Percentiles rank a stretch among this genome's conserved stretches.
These are phyloP conservation scores for Erebia epiphron DNA, from an alignment of 2,888 invertebrate species.

Conservation along the genomic window DNA sequence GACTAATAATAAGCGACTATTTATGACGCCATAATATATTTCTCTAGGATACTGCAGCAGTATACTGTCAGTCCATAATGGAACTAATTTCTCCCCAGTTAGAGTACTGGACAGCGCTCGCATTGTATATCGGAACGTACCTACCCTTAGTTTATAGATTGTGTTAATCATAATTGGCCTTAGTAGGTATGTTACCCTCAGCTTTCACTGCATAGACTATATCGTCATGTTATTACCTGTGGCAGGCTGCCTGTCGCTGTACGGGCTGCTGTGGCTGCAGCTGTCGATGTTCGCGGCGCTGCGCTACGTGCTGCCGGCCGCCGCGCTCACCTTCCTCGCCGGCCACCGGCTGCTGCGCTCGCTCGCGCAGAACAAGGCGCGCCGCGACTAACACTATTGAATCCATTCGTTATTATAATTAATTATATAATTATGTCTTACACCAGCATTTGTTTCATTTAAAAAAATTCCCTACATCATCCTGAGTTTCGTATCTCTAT, in stretches of 20 bases:
- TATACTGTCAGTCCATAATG: too few relatives aligned
- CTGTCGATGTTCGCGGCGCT: slow-evolving; percentile 98
- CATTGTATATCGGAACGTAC: too few relatives aligned
- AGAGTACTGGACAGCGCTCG: too few relatives aligned
- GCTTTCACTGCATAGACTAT: not conserved
- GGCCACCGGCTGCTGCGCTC: slow-evolving; percentile 95
- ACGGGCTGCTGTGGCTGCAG: slow-evolving; percentile 95
- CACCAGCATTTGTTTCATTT: not conserved
- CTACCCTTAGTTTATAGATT: too few relatives aligned
- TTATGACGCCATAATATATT: too few relatives aligned
- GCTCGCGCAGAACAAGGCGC: slow-evolving; percentile 80
- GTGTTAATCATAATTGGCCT: too few relatives aligned
- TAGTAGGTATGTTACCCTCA: too few relatives aligned
- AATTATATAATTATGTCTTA: slow-evolving; percentile 7
- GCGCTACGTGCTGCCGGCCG: slow-evolving; percentile 93
- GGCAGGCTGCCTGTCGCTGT: slow-evolving; percentile 92
- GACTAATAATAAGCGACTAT: too few relatives aligned
- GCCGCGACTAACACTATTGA: slow-evolving; percentile 15
- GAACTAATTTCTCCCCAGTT: too few relatives aligned
- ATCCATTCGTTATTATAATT: not conserved
- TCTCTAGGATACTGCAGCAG: too few relatives aligned
- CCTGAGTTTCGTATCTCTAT: too few relatives aligned
- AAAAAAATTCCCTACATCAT: not conserved
- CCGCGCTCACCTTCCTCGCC: slow-evolving; percentile 94
- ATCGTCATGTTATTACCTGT: not conserved